Percentiles rank a stretch among this genome's conserved stretches.
These are phyloP conservation scores for Ia io DNA, from an alignment of 2,113 vertebrate species.

Conservation along the genomic window DNA sequence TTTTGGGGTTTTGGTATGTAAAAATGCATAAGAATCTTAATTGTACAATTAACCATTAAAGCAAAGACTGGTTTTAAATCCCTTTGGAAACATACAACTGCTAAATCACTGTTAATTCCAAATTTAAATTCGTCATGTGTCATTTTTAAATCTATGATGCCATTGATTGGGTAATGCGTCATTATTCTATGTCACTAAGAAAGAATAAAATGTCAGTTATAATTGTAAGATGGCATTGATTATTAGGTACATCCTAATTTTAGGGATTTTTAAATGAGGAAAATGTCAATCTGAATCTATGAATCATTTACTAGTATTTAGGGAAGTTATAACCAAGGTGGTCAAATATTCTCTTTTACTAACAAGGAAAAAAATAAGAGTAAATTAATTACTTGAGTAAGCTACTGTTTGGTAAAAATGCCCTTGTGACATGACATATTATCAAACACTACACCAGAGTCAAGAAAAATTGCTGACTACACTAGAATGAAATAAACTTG, in stretches of 20 bases:
- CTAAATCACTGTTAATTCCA: not conserved
- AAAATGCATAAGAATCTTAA: slow-evolving; percentile 38
- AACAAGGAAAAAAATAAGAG: slow-evolving; percentile 7
- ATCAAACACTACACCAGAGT: not conserved
- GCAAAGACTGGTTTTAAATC: slow-evolving; percentile 21
- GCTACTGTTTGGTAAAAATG: not conserved
- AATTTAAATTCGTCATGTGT: slow-evolving; percentile 8
- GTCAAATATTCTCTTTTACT: not conserved
- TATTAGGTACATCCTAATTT: not conserved
- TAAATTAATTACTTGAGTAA: slow-evolving; percentile 8
- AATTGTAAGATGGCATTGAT: not conserved
- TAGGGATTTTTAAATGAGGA: not conserved
- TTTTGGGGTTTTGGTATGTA: not conserved
- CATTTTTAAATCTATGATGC: slow-evolving; percentile 27
- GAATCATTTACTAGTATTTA: not conserved
- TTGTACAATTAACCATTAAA: not conserved
- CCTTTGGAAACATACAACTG: not conserved
- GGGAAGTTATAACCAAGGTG: not conserved
- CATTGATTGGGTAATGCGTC: not conserved
- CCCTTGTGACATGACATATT: not conserved
- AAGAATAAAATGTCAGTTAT: slow-evolving; percentile 23
- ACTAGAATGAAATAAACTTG: not conserved
- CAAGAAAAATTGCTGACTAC: not conserved
- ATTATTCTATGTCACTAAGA: slow-evolving; percentile 17
- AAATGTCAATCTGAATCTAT: not conserved